Percentiles rank a stretch among this genome's conserved stretches.
Evolutionary conservation across 2,797 vertebrate genomes (phyloP).

Genomic region (Merluccius polli): DNA sequence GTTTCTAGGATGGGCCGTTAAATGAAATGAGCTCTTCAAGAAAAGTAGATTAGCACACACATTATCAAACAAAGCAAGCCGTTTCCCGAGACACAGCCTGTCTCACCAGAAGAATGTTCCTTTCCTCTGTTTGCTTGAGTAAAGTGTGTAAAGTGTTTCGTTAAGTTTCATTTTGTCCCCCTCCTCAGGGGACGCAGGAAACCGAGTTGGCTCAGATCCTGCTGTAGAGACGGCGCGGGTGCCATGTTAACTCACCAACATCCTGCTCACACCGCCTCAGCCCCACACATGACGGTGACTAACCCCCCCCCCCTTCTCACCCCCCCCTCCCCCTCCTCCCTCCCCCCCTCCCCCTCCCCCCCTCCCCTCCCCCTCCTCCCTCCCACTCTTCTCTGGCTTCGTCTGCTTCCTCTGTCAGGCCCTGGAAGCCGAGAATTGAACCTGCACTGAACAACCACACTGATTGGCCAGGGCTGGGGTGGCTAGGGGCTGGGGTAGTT

Average conservation of each 20-base stretch:
- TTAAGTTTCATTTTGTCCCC: not conserved
- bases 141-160: not conserved
- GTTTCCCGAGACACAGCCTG: slow-evolving; percentile 23
- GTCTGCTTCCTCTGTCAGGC: slow-evolving; percentile 42
- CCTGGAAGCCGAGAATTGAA: not conserved
- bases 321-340: slow-evolving; percentile 47
- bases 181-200: slow-evolving; percentile 26
- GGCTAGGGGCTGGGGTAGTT: too few relatives aligned
- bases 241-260: slow-evolving; percentile 65
- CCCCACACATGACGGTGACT: slow-evolving; percentile 55
- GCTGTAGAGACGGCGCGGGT: slow-evolving; percentile 23
- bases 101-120: slow-evolving; percentile 22
- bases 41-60: not conserved
- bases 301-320: slow-evolving; percentile 64
- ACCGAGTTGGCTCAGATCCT: not conserved
- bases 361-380: slow-evolving; percentile 15
- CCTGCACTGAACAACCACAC: not conserved
- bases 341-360: too few relatives aligned
- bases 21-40: not conserved
- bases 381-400: slow-evolving; percentile 27
- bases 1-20: too few relatives aligned
- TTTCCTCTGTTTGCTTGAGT: slow-evolving; percentile 24
- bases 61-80: slow-evolving; percentile 14
- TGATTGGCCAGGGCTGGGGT: slow-evolving; percentile 1
- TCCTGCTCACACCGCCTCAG: slow-evolving; percentile 62